These are phyloP conservation scores for Sipha maydis DNA, from an alignment of 2,888 invertebrate species.

Conservation along the genomic window DNA sequence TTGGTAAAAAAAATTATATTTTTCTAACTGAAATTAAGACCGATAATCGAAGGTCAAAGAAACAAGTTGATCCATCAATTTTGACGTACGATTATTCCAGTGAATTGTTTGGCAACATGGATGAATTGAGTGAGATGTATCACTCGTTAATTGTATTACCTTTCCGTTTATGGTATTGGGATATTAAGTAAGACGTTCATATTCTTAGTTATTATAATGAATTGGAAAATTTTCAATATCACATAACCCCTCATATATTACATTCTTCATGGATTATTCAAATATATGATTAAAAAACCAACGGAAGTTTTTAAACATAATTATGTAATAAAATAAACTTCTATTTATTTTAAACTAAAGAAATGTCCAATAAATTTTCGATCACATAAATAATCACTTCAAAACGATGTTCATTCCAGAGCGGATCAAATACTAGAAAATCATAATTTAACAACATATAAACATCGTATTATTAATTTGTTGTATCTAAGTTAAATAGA, in stretches of 20 bases:
- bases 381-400: not conserved
- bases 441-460: not conserved
- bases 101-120: not conserved
- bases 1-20: constrained; percentile 7
- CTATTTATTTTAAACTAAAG: not conserved
- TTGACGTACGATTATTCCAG: constrained; percentile 15
- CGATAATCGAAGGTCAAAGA: not conserved
- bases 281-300: not conserved
- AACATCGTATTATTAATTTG: not conserved
- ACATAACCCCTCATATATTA: not conserved
- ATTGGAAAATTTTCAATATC: not conserved
- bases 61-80: constrained; percentile 14
- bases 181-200: not conserved
- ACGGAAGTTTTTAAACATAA: not conserved
- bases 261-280: not conserved
- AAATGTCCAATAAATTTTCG: not conserved
- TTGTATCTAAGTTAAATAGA: not conserved
- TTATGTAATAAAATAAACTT: not conserved
- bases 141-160: not conserved
- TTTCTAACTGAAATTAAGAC: not conserved
- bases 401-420: too few species aligned
- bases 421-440: not conserved
- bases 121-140: constrained; percentile 7
- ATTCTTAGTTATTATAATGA: not conserved
- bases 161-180: not conserved